Evolutionary conservation across 2,888 invertebrate species (phyloP).

Genomic region (Therioaphis trifolii): DNA sequence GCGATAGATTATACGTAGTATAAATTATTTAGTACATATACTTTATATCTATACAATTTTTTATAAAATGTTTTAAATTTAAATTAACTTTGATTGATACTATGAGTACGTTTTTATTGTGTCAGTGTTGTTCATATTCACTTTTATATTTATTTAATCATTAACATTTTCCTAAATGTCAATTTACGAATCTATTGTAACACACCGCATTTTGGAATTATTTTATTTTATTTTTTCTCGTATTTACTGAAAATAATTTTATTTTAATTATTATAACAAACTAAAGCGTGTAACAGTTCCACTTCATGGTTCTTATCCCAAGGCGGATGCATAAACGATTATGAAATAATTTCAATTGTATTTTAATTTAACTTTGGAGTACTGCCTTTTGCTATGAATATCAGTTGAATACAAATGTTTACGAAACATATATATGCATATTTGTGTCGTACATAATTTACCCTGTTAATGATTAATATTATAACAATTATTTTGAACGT

Average conservation of each 20-base stretch:
- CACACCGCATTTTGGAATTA: neutral
- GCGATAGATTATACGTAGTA: too few relatives aligned
- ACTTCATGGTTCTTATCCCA: conserved; percentile 26
- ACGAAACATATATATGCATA: too few relatives aligned
- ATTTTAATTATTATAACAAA: conserved; percentile 19
- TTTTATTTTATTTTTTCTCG: conserved; percentile 16
- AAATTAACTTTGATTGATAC: neutral
- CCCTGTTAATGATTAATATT: neutral
- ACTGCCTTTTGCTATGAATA: neutral
- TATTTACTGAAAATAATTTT: conserved; percentile 25
- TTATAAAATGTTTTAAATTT: neutral
- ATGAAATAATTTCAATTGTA: conserved; percentile 36
- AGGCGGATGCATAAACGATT: conserved; percentile 45
- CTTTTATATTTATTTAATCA: neutral
- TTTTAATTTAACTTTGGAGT: conserved; percentile 35
- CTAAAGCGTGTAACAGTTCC: conserved; percentile 26
- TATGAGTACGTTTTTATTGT: neutral
- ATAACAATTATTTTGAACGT: neutral
- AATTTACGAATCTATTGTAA: too few relatives aligned
- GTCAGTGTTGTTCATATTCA: neutral
- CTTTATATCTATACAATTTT: neutral
- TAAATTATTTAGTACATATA: neutral
- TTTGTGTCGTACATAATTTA: neutral
- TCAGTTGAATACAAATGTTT: neutral
- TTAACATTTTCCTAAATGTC: neutral